These are phyloP conservation scores for Drosophila pruinosa DNA, from an alignment of 1,140 invertebrate genomes.

Conservation along the genomic window DNA sequence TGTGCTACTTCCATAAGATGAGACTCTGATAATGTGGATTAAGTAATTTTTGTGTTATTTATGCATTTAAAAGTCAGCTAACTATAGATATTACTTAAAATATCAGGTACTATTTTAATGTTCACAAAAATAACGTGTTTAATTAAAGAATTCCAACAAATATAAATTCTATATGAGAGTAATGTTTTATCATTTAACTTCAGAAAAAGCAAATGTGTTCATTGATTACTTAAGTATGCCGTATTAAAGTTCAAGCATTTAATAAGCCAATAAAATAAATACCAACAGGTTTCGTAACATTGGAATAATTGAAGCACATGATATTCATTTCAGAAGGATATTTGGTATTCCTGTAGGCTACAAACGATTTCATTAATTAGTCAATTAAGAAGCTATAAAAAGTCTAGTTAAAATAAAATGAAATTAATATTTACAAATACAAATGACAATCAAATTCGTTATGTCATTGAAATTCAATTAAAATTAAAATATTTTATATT, in stretches of 20 bases:
- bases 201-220: too few species aligned
- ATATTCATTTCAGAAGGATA: background rate
- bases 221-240: too few species aligned
- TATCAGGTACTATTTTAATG: background rate
- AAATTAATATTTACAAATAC: background rate
- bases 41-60: conserved; percentile 1
- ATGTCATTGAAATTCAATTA: background rate
- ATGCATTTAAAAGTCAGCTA: background rate
- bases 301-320: background rate
- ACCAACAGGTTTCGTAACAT: background rate
- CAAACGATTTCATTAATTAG: background rate
- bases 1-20: background rate
- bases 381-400: background rate
- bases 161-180: too few species aligned
- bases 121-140: too few species aligned
- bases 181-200: too few species aligned
- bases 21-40: conserved; percentile 1
- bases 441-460: background rate
- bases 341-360: background rate
- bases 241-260: too few species aligned
- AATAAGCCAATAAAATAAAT: too few species aligned
- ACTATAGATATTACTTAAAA: background rate
- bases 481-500: background rate
- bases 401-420: background rate
- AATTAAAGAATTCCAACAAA: too few species aligned